These are phyloP conservation scores for Drosophila meridiana DNA, from an alignment of 2,888 invertebrate genomes.

Conservation along the genomic window DNA sequence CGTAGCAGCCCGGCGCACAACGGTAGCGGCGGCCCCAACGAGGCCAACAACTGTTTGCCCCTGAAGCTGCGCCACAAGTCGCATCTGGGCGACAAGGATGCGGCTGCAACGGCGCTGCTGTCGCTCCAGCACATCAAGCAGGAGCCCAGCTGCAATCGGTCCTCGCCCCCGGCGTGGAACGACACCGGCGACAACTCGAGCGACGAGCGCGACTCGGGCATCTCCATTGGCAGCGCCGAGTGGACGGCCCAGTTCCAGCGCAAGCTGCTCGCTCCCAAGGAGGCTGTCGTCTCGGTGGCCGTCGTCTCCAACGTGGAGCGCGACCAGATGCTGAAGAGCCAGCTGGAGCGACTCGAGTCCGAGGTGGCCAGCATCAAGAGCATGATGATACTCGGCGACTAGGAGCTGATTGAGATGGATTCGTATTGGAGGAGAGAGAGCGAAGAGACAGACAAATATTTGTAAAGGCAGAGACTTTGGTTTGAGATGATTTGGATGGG, in stretches of 20 bases:
- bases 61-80: slow-evolving; percentile 96
- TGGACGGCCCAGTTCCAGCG: slow-evolving; percentile 83
- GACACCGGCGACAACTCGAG: slow-evolving; percentile 92
- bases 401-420: slow-evolving; percentile 6
- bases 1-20: slow-evolving; percentile 60
- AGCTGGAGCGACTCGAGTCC: slow-evolving; percentile 94
- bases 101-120: slow-evolving; percentile 92
- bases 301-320: slow-evolving; percentile 83
- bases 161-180: slow-evolving; percentile 93
- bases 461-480: slow-evolving; percentile 37
- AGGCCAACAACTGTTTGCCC: slow-evolving; percentile 92
- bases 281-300: slow-evolving; percentile 29
- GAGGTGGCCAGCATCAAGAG: slow-evolving; percentile 96
- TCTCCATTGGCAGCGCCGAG: slow-evolving; percentile 88
- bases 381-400: slow-evolving; percentile 88
- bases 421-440: slow-evolving; percentile 58
- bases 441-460: slow-evolving; percentile 64
- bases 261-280: slow-evolving; percentile 71
- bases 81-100: slow-evolving; percentile 95
- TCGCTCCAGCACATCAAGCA: slow-evolving; percentile 94
- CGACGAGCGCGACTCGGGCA: slow-evolving; percentile 95
- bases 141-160: slow-evolving; percentile 90
- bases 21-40: slow-evolving; percentile 68
- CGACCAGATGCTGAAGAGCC: slow-evolving; percentile 92
- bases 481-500: slow-evolving; percentile 9